A percentile compares a stretch with the other conserved stretches of the same genome.
These are phyloP conservation scores for Bradynema listronoti DNA, from an alignment of 1,140 invertebrate species.

Conservation along the genomic window DNA sequence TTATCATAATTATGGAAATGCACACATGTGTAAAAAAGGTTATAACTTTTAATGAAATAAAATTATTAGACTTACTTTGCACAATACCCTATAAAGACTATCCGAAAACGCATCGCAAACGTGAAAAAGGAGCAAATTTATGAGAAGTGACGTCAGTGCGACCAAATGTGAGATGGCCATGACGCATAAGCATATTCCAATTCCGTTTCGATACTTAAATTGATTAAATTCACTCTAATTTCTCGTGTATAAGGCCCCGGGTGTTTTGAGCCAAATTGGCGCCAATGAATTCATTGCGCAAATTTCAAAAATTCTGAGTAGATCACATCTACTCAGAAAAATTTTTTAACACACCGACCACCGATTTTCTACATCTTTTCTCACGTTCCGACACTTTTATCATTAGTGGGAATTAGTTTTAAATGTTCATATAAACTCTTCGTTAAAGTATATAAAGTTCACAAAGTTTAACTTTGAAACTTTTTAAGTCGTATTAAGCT, in stretches of 20 bases:
- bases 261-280: conserved; percentile 10
- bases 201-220: conserved; percentile 34
- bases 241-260: conserved; percentile 10
- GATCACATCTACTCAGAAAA: too few species aligned
- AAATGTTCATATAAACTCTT: too few species aligned
- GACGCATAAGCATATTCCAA: conserved; percentile 26
- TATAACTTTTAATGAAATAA: not conserved
- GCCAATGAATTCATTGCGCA: conserved; percentile 1
- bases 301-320: not conserved
- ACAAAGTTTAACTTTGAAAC: too few species aligned
- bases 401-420: too few species aligned
- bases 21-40: not conserved
- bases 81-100: conserved; percentile 6
- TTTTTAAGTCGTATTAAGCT: too few species aligned
- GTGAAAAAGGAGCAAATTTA: conserved; percentile 13
- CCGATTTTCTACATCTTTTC: not conserved
- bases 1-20: not conserved
- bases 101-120: not conserved
- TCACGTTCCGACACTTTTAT: not conserved
- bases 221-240: conserved; percentile 9
- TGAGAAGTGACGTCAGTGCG: conserved; percentile 12
- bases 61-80: conserved; percentile 11
- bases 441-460: too few species aligned
- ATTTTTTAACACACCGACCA: too few species aligned
- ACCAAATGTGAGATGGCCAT: conserved; percentile 29